Conservation (phyloP, 2,888 invertebrate genomes). For the Leistus spinibarbis region DNA sequence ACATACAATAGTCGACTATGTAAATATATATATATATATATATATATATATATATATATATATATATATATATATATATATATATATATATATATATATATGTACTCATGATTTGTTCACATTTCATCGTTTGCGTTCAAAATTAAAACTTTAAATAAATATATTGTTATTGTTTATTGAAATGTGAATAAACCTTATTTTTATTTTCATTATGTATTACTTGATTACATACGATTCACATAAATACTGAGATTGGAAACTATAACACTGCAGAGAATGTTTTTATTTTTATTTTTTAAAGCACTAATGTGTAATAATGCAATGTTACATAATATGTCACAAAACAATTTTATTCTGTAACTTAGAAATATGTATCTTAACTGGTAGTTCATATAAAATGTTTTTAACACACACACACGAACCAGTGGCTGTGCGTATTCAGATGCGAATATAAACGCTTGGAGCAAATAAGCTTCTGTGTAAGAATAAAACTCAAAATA, state of each 20-base stretch:
- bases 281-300: constrained; percentile 10
- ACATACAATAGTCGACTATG: not conserved
- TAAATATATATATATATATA: constrained; percentile 2
- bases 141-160: not conserved
- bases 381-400: too few relatives aligned
- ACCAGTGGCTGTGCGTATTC: too few relatives aligned
- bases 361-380: not conserved
- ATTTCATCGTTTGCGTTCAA: not conserved
- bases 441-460: too few relatives aligned
- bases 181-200: not conserved
- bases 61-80: constrained; percentile 26
- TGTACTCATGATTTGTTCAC: constrained; percentile 5
- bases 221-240: constrained; percentile 35
- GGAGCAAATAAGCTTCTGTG: too few relatives aligned
- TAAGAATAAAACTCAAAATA: too few relatives aligned
- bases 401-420: too few relatives aligned
- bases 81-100: constrained; percentile 20
- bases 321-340: constrained; percentile 5
- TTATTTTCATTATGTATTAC: constrained; percentile 12
- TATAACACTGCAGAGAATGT: constrained; percentile 9
- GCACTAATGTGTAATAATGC: constrained; percentile 21
- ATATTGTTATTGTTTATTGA: not conserved
- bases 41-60: constrained; percentile 25
- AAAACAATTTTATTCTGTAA: constrained; percentile 10
- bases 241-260: constrained; percentile 31